These are phyloP conservation scores for Umimayanthus kanabou DNA, from an alignment of 92 coral and sea anemone species.

Conservation along the genomic window DNA sequence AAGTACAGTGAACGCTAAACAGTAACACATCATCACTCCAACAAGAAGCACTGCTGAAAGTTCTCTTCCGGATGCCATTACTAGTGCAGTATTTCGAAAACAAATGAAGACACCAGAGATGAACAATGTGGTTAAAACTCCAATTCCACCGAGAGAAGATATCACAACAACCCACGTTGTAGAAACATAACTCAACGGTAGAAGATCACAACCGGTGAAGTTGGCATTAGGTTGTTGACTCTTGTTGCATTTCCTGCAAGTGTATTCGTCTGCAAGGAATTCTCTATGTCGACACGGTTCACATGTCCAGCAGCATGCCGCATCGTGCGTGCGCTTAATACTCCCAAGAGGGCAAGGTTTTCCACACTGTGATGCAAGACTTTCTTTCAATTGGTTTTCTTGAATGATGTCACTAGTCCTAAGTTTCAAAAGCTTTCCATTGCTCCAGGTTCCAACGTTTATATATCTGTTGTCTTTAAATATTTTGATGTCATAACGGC, in stretches of 20 bases:
- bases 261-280: constrained; percentile 61
- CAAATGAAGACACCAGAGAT: constrained; percentile 62
- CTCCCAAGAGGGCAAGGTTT: constrained; percentile 61
- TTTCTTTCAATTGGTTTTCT: background rate
- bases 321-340: constrained; percentile 56
- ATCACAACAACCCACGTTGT: constrained; percentile 54
- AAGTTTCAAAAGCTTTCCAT: constrained; percentile 45
- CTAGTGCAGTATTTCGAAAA: constrained; percentile 63
- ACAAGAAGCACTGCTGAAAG: constrained; percentile 60
- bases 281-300: constrained; percentile 56
- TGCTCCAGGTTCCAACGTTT: constrained; percentile 64
- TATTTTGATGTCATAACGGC: constrained; percentile 59
- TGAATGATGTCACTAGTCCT: background rate
- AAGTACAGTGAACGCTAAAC: constrained; percentile 57
- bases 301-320: constrained; percentile 87
- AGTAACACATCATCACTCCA: constrained; percentile 68
- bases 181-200: constrained; percentile 50
- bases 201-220: constrained; percentile 57
- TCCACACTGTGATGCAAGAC: constrained; percentile 70
- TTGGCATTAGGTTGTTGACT: constrained; percentile 62
- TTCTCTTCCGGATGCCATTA: constrained; percentile 83
- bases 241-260: constrained; percentile 66
- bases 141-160: constrained; percentile 49
- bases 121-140: constrained; percentile 56
- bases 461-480: constrained; percentile 12